Evolutionary conservation across 2,797 vertebrate genomes (phyloP).

Genomic region (Australoheros facetus): DNA sequence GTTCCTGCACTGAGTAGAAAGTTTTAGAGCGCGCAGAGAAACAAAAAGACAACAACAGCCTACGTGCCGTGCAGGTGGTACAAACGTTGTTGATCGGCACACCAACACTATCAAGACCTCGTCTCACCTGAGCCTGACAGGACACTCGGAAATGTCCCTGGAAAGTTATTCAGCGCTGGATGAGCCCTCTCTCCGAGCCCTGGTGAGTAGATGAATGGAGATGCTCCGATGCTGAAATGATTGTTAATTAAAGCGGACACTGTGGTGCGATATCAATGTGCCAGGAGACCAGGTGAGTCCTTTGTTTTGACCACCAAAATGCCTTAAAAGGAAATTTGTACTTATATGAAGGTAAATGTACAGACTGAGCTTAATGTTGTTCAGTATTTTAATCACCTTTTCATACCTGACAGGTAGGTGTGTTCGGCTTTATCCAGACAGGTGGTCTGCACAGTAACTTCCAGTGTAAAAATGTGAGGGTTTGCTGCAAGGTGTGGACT

Average conservation of each 20-base stretch:
- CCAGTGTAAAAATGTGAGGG: not conserved
- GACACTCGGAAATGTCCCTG: constrained; percentile 75
- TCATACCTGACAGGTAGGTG: constrained; percentile 6
- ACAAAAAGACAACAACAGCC: not conserved
- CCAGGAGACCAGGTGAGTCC: not conserved
- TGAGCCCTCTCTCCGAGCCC: constrained; percentile 84
- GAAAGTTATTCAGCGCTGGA: constrained; percentile 86
- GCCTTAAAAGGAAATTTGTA: not conserved
- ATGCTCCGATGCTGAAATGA: not conserved
- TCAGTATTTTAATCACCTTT: not conserved
- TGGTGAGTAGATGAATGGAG: constrained; percentile 80
- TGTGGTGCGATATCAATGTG: not conserved
- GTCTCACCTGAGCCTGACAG: constrained; percentile 40
- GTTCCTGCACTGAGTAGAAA: not conserved
- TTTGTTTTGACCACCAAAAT: not conserved
- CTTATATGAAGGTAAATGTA: not conserved
- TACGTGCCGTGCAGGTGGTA: constrained; percentile 58
- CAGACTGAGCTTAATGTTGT: not conserved
- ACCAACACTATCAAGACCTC: not conserved
- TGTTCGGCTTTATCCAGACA: constrained; percentile 16
- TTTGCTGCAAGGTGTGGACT: not conserved
- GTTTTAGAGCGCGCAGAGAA: not conserved
- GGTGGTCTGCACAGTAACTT: not conserved
- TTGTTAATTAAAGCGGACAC: not conserved
- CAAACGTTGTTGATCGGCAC: constrained; percentile 24